Conservation (phyloP, 1,140 invertebrate species). For the Mycetomoellerius zeteki region DNA sequence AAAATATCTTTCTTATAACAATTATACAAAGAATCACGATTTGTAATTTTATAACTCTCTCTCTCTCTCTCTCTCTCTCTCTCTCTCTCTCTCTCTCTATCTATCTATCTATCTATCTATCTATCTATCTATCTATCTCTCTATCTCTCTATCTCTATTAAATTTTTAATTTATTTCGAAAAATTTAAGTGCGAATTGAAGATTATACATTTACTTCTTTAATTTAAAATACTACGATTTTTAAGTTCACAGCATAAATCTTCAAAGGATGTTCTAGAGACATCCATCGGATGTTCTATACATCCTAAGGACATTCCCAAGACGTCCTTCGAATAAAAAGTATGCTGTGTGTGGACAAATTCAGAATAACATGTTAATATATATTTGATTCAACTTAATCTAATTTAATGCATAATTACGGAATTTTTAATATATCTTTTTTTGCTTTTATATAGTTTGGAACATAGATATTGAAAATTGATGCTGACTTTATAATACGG, state of each 20-base stretch:
- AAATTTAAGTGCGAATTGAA: background rate
- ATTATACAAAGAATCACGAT: slow-evolving; percentile 2
- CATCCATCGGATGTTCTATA: too few relatives aligned
- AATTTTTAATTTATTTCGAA: background rate
- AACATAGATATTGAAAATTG: background rate
- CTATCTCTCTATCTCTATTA: background rate
- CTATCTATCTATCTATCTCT: too few relatives aligned
- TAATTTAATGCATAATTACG: background rate
- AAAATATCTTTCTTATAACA: background rate
- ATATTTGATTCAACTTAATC: slow-evolving; percentile 5
- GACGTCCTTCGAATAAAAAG: too few relatives aligned
- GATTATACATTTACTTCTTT: slow-evolving; percentile 26
- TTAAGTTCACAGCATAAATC: background rate
- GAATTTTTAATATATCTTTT: too few relatives aligned
- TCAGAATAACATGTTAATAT: slow-evolving; percentile 10
- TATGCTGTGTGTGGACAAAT: background rate
- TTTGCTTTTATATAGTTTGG: too few relatives aligned
- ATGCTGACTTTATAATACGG: slow-evolving; percentile 29
- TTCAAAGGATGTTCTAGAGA: too few relatives aligned
- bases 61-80: background rate
- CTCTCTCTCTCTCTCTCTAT: background rate
- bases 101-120: background rate
- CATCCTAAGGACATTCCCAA: too few relatives aligned
- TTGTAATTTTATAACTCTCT: background rate
- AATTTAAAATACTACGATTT: background rate